Evolutionary conservation across 1,140 invertebrate species (phyloP).

Genomic region (Pemphigus obesinymphae): DNA sequence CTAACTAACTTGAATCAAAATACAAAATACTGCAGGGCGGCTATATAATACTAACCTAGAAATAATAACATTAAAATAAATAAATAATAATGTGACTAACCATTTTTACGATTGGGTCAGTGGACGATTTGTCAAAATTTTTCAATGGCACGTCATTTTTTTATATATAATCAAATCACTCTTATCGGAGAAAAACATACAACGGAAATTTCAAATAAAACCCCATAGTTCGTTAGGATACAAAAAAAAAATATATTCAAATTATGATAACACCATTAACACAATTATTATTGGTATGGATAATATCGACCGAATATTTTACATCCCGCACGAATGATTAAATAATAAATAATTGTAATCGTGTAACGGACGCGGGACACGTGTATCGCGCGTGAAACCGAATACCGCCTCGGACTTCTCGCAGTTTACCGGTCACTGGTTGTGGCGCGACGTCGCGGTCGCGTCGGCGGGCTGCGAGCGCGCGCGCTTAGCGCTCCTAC

Average conservation of each 20-base stretch:
- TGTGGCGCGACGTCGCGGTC: background rate
- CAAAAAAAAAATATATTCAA: too few species aligned
- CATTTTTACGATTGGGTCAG: background rate
- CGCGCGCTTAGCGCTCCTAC: slow-evolving; percentile 15
- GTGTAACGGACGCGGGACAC: slow-evolving; percentile 22
- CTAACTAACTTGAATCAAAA: too few species aligned
- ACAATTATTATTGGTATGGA: too few species aligned
- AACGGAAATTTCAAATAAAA: too few species aligned
- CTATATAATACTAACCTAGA: too few species aligned
- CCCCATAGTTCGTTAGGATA: too few species aligned
- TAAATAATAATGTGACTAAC: background rate
- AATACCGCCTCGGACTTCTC: background rate
- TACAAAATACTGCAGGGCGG: too few species aligned
- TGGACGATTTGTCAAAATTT: background rate
- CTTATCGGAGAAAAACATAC: background rate
- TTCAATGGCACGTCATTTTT: background rate
- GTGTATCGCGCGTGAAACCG: slow-evolving; percentile 12
- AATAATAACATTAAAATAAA: too few species aligned
- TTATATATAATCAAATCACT: background rate
- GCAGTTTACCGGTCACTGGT: slow-evolving; percentile 28
- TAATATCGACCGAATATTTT: too few species aligned
- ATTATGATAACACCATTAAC: too few species aligned
- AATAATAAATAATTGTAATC: background rate
- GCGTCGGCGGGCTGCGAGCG: background rate
- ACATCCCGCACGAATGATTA: background rate